phyloP scores from a whole-genome alignment of 2,888 invertebrate genomes.

The Cistogaster globosa region DNA sequence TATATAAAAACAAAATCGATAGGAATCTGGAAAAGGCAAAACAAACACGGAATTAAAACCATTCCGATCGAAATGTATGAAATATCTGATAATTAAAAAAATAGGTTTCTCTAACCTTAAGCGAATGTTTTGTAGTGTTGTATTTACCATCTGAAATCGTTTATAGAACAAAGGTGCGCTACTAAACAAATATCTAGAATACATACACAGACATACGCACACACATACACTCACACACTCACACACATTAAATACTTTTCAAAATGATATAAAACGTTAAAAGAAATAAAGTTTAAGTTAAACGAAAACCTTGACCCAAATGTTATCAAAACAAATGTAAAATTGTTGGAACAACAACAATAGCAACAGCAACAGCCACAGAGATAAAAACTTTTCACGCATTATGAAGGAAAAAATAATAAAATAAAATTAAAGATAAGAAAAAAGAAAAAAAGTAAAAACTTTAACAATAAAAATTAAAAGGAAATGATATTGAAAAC shows the following conservation, averaged over 20 bases:
- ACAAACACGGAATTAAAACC: too few species aligned
- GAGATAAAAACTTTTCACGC: slow-evolving; percentile 28
- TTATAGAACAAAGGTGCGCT: slow-evolving; percentile 42
- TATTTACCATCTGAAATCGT: slow-evolving; percentile 26
- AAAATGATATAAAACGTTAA: slow-evolving; percentile 31
- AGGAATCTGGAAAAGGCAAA: too few species aligned
- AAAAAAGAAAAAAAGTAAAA: neutral
- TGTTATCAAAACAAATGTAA: slow-evolving; percentile 60
- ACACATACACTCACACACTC: neutral
- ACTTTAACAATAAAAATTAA: neutral
- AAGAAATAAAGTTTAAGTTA: slow-evolving; percentile 47
- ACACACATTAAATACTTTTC: slow-evolving; percentile 23
- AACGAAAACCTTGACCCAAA: slow-evolving; percentile 66
- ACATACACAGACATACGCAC: neutral
- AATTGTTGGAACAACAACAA: slow-evolving; percentile 47
- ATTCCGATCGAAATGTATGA: too few species aligned
- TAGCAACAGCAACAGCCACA: slow-evolving; percentile 18
- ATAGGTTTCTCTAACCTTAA: neutral
- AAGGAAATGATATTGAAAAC: slow-evolving; percentile 34
- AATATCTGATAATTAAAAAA: too few species aligned
- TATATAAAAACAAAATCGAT: too few species aligned
- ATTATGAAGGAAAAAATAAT: neutral
- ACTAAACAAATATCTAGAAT: slow-evolving; percentile 26
- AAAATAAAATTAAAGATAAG: slow-evolving; percentile 9
- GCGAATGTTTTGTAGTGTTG: neutral